Base-by-base conservation (phyloP, 2,888 invertebrate species). In the Sesamia inferens region DNA sequence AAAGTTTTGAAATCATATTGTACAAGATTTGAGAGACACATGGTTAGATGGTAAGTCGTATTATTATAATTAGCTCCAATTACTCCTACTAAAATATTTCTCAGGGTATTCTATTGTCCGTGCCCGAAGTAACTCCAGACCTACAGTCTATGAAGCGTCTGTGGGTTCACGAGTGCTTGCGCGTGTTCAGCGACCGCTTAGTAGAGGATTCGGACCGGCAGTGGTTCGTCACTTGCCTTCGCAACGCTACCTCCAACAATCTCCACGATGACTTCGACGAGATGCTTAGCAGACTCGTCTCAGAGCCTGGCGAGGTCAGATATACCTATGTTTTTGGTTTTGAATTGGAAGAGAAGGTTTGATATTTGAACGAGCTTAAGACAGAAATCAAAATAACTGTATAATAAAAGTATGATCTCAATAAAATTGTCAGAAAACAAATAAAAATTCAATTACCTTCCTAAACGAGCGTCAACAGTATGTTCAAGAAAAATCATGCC, bases 101-200 rank as follows among this genome's bases (percentile, higher is more conserved):
- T 42, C 51, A 98, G 98, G 99, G 99, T 13, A 98, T 99, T 0
- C 94, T 99, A 10, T 93, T 99, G 2, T 99, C 99, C 0, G 98
- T 98, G 7, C 99, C 99, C 0, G 99, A 99, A 95, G 98, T 99
- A 6, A 98, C 98, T 89, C 98, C 98, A 84, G 98, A 98, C 84
- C 94, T 98, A 47, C 96, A 97, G 64, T 97, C 98, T 0, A 98
- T 99, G 97, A 99, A 99, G 88, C 97, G 99, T 69, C 96, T 99
- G 0, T 99, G 99, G 99, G 98, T 99, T 0, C 99, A 99, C 91
- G 99, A 99, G 95, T 97, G 99, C 47, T 95, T 99, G 81, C 97
- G 99, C 4, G 99, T 99, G 0, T 99, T 99, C 92, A 98, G 98
- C 74, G 99, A 99, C 94, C 98, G 99, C 69, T 96, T 99, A 75